Conservation (phyloP, 2,888 invertebrate species). For the Orchestes rusci region DNA sequence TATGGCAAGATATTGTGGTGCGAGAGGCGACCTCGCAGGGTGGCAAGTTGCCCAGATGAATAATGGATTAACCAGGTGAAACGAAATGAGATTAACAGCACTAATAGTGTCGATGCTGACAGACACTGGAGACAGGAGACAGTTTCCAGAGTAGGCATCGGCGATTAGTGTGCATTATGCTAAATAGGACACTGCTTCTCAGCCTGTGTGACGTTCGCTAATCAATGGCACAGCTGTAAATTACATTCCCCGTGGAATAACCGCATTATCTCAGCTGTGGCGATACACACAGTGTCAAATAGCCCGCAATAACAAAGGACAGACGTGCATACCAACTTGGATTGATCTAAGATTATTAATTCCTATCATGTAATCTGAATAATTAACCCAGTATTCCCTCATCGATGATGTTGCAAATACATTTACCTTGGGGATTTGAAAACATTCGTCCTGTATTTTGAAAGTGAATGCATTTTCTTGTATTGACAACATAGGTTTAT, state of each 20-base stretch:
- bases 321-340: not conserved
- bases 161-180: constrained; percentile 42
- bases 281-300: constrained; percentile 2
- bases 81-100: constrained; percentile 33
- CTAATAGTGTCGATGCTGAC: constrained; percentile 40
- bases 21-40: constrained; percentile 9
- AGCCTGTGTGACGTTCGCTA: constrained; percentile 40
- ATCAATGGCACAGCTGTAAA: constrained; percentile 42
- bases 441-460: too few relatives aligned
- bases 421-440: too few relatives aligned
- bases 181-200: constrained; percentile 40
- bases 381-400: too few relatives aligned
- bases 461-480: too few relatives aligned
- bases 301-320: not conserved
- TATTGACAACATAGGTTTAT: too few relatives aligned
- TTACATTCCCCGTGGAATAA: constrained; percentile 39
- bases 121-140: constrained; percentile 27
- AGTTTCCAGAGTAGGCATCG: constrained; percentile 36
- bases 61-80: constrained; percentile 27
- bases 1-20: constrained; percentile 4
- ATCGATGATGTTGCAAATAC: too few relatives aligned
- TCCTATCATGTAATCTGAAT: too few relatives aligned
- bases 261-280: constrained; percentile 13
- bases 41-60: constrained; percentile 16
- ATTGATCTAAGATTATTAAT: constrained; percentile 1